Percentiles rank a stretch among this genome's conserved stretches.
These are phyloP conservation scores for Eupithecia inturbata DNA, from an alignment of 2,888 invertebrate genomes.

Conservation along the genomic window DNA sequence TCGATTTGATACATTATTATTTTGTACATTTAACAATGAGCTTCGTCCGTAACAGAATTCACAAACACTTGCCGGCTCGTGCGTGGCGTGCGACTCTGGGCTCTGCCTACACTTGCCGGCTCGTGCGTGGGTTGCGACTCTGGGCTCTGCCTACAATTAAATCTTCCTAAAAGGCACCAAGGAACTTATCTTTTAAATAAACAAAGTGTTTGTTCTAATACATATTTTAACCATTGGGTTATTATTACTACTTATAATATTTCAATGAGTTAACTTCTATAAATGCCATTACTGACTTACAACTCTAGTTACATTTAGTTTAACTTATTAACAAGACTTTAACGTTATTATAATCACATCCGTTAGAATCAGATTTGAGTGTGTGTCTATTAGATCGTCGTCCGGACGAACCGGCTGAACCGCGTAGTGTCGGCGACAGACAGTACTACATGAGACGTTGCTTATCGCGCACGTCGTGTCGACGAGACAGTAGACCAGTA, in stretches of 20 bases:
- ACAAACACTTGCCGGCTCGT: background rate
- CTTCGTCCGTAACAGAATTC: slow-evolving; percentile 22
- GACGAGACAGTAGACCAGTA: background rate
- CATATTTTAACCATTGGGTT: too few relatives aligned
- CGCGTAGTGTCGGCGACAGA: background rate
- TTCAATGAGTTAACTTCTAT: too few relatives aligned
- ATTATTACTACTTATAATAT: too few relatives aligned
- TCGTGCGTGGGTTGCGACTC: too few relatives aligned
- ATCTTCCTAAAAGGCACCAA: background rate
- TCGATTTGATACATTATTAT: slow-evolving; percentile 43
- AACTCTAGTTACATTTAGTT: slow-evolving; percentile 23
- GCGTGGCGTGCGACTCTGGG: too few relatives aligned
- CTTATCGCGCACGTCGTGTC: slow-evolving; percentile 16
- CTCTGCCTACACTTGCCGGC: background rate
- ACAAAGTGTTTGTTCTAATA: background rate
- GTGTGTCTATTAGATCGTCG: background rate
- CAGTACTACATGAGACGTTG: background rate
- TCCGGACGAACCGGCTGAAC: background rate
- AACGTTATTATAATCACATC: slow-evolving; percentile 28
- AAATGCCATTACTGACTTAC: slow-evolving; percentile 41
- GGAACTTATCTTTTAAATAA: background rate
- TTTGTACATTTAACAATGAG: slow-evolving; percentile 51
- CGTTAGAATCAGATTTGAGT: slow-evolving; percentile 25
- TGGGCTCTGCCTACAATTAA: background rate
- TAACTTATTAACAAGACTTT: slow-evolving; percentile 12